Evolutionary conservation across 2,797 vertebrate species (phyloP).

Genomic region (Pangasius macronema): DNA sequence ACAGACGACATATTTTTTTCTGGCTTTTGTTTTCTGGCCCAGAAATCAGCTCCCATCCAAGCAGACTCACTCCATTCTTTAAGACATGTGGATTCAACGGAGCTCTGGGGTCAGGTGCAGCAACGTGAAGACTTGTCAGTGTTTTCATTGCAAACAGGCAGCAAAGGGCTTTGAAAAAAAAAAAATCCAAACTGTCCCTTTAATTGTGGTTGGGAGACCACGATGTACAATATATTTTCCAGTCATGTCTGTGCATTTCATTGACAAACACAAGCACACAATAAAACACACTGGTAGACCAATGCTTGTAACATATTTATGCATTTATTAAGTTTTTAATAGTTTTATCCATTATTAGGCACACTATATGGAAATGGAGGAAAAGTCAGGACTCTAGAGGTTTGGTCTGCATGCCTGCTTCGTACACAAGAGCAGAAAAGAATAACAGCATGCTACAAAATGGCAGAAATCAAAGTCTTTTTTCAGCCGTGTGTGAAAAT

Average conservation of each 20-base stretch:
- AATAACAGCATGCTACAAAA: constrained; percentile 61
- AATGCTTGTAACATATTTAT: constrained; percentile 64
- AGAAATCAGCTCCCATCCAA: neutral
- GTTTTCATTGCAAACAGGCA: neutral
- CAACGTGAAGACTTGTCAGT: neutral
- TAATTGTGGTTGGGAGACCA: neutral
- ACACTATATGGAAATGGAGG: constrained; percentile 64
- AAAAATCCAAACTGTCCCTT: neutral
- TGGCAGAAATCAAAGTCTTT: constrained; percentile 42
- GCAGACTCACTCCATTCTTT: neutral
- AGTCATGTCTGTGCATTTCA: neutral
- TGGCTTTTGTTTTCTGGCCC: neutral
- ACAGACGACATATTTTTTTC: neutral
- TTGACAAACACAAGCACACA: constrained; percentile 16
- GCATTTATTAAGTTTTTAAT: constrained; percentile 64
- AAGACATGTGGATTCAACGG: neutral
- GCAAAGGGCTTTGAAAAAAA: neutral
- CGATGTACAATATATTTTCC: neutral
- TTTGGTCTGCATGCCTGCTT: constrained; percentile 63
- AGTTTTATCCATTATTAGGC: constrained; percentile 66
- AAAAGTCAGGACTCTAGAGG: constrained; percentile 50
- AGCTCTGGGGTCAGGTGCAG: neutral
- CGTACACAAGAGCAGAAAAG: constrained; percentile 57
- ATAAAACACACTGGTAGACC: constrained; percentile 20
- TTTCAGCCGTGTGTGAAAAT: constrained; percentile 20